Percentiles rank a stretch among this genome's conserved stretches.
These are phyloP conservation scores for Atta texana DNA, from an alignment of 1,140 invertebrate species.

Conservation along the genomic window DNA sequence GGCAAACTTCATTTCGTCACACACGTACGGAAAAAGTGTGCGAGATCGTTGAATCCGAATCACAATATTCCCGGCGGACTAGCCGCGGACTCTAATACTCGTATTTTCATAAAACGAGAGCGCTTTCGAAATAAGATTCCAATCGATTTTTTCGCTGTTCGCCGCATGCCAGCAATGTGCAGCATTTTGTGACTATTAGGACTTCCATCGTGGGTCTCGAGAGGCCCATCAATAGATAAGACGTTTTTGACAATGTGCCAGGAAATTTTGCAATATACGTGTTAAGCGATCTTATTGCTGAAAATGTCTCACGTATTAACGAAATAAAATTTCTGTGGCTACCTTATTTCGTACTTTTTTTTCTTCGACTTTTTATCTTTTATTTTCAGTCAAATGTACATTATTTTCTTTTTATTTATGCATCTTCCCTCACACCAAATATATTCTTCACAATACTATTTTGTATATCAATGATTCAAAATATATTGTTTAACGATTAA, in stretches of 20 bases:
- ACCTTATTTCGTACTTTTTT: neutral
- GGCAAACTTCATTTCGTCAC: slow-evolving; percentile 61
- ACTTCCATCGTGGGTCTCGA: neutral
- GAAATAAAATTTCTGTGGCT: neutral
- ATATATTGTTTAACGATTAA: neutral
- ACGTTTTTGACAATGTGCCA: slow-evolving; percentile 6
- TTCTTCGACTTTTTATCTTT: neutral
- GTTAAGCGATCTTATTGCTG: neutral
- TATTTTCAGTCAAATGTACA: neutral
- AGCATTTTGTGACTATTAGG: slow-evolving; percentile 51
- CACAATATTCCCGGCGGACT: slow-evolving; percentile 54
- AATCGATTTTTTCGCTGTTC: slow-evolving; percentile 51
- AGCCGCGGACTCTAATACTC: slow-evolving; percentile 33
- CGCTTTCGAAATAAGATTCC: slow-evolving; percentile 56
- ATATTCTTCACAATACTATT: neutral
- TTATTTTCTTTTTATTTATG: neutral
- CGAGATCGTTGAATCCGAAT: slow-evolving; percentile 58
- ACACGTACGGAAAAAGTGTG: slow-evolving; percentile 47
- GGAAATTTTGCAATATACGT: slow-evolving; percentile 7
- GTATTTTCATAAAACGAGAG: slow-evolving; percentile 52
- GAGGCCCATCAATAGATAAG: slow-evolving; percentile 17
- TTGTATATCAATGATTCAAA: neutral
- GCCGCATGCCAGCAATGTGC: neutral
- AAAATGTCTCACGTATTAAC: neutral
- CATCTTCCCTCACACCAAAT: neutral